A percentile compares a stretch with the other conserved stretches of the same genome.
phyloP scores from a whole-genome alignment of 1,140 invertebrate species.

The Forficula auricularia region DNA sequence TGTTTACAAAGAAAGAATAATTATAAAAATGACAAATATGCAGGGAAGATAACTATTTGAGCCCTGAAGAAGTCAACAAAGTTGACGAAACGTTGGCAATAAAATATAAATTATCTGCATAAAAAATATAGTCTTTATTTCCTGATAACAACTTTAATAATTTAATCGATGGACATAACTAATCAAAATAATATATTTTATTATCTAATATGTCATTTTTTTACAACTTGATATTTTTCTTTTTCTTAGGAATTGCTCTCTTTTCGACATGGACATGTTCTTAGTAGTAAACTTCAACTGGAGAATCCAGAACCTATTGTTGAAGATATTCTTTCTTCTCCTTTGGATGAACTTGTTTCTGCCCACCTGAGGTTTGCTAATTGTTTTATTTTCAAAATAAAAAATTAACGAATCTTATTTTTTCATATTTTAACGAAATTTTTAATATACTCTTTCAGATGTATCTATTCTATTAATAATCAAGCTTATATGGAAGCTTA shows the following conservation, averaged over 20 bases:
- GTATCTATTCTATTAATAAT: conserved; percentile 40
- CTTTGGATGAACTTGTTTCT: conserved; percentile 12
- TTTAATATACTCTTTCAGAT: conserved; percentile 33
- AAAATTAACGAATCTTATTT: conserved; percentile 5
- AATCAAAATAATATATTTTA: no score
- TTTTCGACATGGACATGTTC: conserved; percentile 54
- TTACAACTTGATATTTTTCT: no score
- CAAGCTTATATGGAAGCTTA: conserved; percentile 60
- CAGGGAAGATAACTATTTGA: no score
- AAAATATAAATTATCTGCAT: no score
- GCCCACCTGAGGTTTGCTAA: conserved; percentile 12
- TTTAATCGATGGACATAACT: no score
- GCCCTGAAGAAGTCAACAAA: no score
- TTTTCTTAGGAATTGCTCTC: conserved; percentile 44
- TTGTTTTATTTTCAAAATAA: conserved; percentile 1
- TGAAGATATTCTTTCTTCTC: conserved; percentile 43
- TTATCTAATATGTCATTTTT: no score
- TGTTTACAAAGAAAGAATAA: no score
- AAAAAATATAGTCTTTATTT: no score
- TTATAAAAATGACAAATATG: no score
- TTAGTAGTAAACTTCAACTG: conserved; percentile 45
- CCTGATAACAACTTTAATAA: no score
- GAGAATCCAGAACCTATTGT: conserved; percentile 50
- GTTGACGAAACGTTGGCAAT: no score
- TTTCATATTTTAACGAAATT: conserved; percentile 4